Base-by-base conservation (phyloP, 2,888 invertebrate species). In the Meta bourneti region DNA sequence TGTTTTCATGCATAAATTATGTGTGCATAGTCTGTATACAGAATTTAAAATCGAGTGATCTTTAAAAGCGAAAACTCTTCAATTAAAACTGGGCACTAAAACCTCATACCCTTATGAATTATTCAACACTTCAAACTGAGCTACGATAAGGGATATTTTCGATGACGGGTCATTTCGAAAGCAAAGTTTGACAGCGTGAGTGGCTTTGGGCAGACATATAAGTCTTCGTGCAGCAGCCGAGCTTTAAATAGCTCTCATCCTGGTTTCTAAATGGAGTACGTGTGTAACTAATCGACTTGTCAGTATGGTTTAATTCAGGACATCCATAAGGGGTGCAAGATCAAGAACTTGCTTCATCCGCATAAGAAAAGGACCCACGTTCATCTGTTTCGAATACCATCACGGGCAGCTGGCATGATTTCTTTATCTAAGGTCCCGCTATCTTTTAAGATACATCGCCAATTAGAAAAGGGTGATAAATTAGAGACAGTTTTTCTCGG, bases 201-300 rank as follows among this genome's bases (percentile, higher is more conserved):
- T 16, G 16, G 13, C 61, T 9, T 16, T 16, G 16, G 11, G 34
- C 34, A 34, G 34, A 34, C 34, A 34, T 34, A 34, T 34, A 34
- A 34, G 34, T 34, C 61, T 11, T 16, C 61, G 61, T 5, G 61
- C 61, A 16, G 61, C 13, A 9, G 61, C 61, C 61, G 13, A 61
- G 54, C 61, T 61, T n/a, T 16, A 79, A 79, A 79, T 69, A 79
- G 48, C 13, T 20, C 8, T 79, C 61, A 11, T 20, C 61, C 16
- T 51, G 51, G 9, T n/a, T 77, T 77, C 49, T 77, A 77, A 52
- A 77, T 77, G 51, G n/a, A n/a, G 77, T 77, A 52, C 2, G 19
- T 13, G 74, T 34, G 6, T 79, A 69, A 79, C 48, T 61, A 61
- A 79, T 79, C 79, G 48, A 54, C 54, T 13, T 61, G 79, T 79